Evolutionary conservation across 2,113 vertebrate genomes (phyloP).

Genomic region (Bucco capensis): DNA sequence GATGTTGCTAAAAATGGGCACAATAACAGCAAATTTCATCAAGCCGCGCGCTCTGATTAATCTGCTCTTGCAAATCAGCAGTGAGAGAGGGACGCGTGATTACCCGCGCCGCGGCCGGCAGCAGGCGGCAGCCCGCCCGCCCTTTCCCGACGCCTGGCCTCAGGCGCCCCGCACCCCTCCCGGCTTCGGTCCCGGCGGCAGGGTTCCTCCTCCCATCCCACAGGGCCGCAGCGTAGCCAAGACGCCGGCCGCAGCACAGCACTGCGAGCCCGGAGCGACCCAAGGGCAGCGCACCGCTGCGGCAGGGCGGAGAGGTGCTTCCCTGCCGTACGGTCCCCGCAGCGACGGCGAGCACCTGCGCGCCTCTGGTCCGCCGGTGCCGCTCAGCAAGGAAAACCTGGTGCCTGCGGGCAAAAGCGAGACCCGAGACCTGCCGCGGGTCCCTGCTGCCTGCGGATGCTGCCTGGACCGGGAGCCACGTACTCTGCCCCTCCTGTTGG

Average conservation of each 20-base stretch:
- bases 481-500: background rate
- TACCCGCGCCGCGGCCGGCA: conserved; percentile 83
- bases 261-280: background rate
- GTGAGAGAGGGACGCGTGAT: conserved; percentile 86
- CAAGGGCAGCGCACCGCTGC: background rate
- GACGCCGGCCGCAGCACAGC: background rate
- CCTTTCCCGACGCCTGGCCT: conserved; percentile 63
- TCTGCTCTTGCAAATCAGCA: conserved; percentile 98
- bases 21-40: conserved; percentile 99
- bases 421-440: background rate
- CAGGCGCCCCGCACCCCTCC: conserved; percentile 37
- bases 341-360: background rate
- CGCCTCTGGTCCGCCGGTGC: conserved; percentile 17
- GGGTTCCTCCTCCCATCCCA: too few species aligned
- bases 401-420: background rate
- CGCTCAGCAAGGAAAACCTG: background rate
- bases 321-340: background rate
- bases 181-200: conserved; percentile 62
- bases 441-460: background rate
- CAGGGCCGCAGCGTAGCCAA: conserved; percentile 28
- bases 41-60: conserved; percentile 97
- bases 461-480: fast-evolving
- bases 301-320: background rate
- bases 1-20: conserved; percentile 99
- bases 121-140: conserved; percentile 75